phyloP scores from a whole-genome alignment of 2,888 invertebrate species.

The Apamea crenata region DNA sequence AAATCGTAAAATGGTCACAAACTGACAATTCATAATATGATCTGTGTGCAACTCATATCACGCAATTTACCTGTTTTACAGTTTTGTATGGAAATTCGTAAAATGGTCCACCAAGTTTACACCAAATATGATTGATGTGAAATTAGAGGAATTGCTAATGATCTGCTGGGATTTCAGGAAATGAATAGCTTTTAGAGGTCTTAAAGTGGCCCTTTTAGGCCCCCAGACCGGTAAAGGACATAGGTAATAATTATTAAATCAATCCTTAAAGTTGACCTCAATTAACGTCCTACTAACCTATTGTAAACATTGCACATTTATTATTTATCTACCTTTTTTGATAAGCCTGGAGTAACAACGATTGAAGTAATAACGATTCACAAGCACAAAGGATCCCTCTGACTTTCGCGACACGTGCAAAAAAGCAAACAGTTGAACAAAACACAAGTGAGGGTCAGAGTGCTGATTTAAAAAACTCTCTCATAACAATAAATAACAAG shows the following conservation, averaged over 20 bases:
- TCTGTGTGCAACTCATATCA: too few relatives aligned
- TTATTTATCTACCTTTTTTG: slow-evolving; percentile 15
- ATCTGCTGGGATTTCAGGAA: too few relatives aligned
- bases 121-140: too few relatives aligned
- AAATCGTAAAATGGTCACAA: too few relatives aligned
- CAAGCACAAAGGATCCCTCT: not conserved
- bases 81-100: too few relatives aligned
- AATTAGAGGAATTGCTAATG: too few relatives aligned
- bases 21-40: too few relatives aligned
- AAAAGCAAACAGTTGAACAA: slow-evolving; percentile 32
- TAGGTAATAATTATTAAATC: not conserved
- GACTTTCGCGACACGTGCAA: slow-evolving; percentile 18
- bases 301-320: slow-evolving; percentile 29
- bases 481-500: slow-evolving; percentile 76
- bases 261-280: slow-evolving; percentile 12
- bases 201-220: too few relatives aligned
- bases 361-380: slow-evolving; percentile 11
- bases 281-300: slow-evolving; percentile 8
- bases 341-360: slow-evolving; percentile 13
- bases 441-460: slow-evolving; percentile 53
- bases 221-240: not conserved
- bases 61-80: too few relatives aligned
- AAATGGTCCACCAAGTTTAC: too few relatives aligned
- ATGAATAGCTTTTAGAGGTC: too few relatives aligned
- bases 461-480: slow-evolving; percentile 67